Evolutionary conservation across 2,888 invertebrate genomes (phyloP), one percentile per base, ranked within the genome.

Genomic region (Baronia brevicornis): DNA sequence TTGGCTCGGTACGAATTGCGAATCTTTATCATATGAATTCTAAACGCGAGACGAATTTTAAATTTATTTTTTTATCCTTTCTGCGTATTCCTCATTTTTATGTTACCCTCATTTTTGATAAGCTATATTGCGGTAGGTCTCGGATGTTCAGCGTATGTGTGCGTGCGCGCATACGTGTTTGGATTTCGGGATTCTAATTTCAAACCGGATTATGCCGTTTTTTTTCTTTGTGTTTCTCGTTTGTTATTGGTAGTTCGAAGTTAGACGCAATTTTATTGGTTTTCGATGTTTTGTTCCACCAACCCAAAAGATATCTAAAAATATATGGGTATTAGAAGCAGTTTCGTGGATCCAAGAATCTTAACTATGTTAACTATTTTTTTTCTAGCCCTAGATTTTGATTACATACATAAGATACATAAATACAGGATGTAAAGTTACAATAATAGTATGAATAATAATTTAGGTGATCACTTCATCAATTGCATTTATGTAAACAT

Each of bases 121-220:
- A 29, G 33, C 41, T 25, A 10, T 44, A 51, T 75, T 73, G 72
- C 52, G 72, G 72, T 70, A 75, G 77, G 77, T 77, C 68, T 52
- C 38, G 62, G 57, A 55, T 55, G 46, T 53, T 46, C 30, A 52
- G 54, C 44, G 53, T 53, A 44, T 44, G 45, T 40, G 33, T 44
- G 43, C 15, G 57, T 52, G 51, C 44, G 43, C 40, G 39, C 36
- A 27, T 43, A 58, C 63, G 66, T 60, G 70, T 53, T 56, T 61
- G 51, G 68, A 56, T 65, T 74, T 78, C 49, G 72, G 66, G 44
- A 61, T 67, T 74, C 70, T 66, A 72, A 74, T 65, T 61, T 64
- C 46, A 53, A 65, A 70, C 62, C 52, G 59, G 69, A 55, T 60
- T 54, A 46, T 28, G 38, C 23, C 34, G 38, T 47, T 52, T 62